Evolutionary conservation across 2,113 vertebrate species (phyloP).

Genomic region (Crypturellus undulatus): DNA sequence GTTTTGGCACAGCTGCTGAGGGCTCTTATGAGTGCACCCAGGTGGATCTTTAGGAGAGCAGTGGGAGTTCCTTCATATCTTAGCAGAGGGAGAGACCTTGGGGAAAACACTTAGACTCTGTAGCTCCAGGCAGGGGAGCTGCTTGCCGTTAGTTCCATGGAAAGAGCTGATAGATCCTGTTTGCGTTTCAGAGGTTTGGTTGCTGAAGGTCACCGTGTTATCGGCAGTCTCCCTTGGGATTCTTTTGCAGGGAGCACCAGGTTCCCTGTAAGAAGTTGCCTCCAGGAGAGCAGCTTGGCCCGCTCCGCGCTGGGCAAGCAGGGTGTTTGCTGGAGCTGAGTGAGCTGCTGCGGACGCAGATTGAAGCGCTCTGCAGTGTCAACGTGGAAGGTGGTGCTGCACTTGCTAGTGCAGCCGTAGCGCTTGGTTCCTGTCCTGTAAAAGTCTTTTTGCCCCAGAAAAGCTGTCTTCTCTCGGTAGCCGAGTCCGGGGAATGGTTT

Average conservation of each 20-base stretch:
- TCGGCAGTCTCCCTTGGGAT: neutral
- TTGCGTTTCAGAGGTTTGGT: neutral
- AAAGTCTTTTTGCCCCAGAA: neutral
- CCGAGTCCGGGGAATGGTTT: neutral
- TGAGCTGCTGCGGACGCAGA: neutral
- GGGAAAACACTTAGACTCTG: neutral
- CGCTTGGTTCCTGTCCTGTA: neutral
- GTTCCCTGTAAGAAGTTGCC: neutral
- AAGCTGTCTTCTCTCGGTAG: neutral
- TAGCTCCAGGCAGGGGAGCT: neutral
- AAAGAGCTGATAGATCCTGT: neutral
- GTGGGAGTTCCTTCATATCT: neutral
- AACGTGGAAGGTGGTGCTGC: neutral
- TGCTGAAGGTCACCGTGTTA: neutral
- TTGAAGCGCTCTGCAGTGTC: neutral
- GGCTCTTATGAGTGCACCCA: neutral
- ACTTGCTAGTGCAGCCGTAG: neutral
- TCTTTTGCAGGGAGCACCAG: neutral
- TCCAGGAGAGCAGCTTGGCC: neutral
- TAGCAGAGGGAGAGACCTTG: neutral
- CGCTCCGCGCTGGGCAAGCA: neutral
- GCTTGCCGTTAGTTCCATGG: neutral
- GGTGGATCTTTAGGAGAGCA: conserved; percentile 21
- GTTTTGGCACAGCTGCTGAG: neutral
- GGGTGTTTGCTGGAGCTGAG: neutral